Evolutionary conservation across 2,113 vertebrate genomes (phyloP), one percentile per base, ranked within the genome.

Genomic region (Mesocricetus auratus): DNA sequence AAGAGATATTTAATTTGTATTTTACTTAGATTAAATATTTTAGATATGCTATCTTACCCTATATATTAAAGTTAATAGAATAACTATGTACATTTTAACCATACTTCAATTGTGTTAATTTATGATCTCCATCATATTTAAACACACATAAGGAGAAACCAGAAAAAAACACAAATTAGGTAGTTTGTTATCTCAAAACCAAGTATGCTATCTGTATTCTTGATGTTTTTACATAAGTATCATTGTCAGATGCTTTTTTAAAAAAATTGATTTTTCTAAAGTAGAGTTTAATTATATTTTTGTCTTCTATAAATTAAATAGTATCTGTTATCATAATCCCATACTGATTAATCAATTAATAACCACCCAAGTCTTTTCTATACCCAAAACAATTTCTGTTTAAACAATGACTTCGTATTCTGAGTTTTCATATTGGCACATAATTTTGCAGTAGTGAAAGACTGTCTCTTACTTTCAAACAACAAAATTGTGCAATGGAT

Each of bases 391-490:
- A 42, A 75, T 45, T 86, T 86, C 58, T 73, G 79, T 56, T 66
- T 88, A 31, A 64, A 7, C 4, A 93, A 93, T 78, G 15, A 62
- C 86, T 96, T 3, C 36, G 73, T 93, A 83, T 82, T 79, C 7
- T 91, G 78, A 92, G 3, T 90, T 91, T 56, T 89, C 62, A 73
- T 7, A 22, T 81, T n/a, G 19, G 74, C 31, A 13, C 64, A 89
- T 47, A 45, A 77, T 75, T 74, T 92, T 94, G 0, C 31, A 90
- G n/a, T n/a, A 26, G 29, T 12, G 89, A 78, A 36, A 94, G 31
- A 96, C 12, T 17, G 89, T 56, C 56, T 93, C 45, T 83, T 89
- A 42, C 47, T 77, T 94, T 95, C 77, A 50, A 33, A 79, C 60
- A 83, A 64, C 79, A 71, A 87, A 75, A 64, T 56, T 62, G 36